A percentile compares a stretch with the other conserved stretches of the same genome.
Conservation (phyloP, 2,797 vertebrate species). For the Streptopelia turtur region DNA sequence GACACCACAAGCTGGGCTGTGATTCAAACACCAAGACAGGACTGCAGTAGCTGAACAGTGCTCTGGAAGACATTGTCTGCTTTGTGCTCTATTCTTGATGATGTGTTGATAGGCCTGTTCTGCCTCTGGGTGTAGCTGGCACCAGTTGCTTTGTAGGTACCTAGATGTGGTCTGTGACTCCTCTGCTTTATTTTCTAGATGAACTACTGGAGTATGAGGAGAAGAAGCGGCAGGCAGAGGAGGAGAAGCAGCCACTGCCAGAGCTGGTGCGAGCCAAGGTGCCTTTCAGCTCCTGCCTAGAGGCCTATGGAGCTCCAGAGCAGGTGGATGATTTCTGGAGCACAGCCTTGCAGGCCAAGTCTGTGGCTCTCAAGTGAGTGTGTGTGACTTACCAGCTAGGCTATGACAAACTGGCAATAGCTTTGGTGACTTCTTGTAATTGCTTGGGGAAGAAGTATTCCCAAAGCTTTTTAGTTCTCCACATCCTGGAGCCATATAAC, state of each 20-base stretch:
- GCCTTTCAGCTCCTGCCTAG: conserved; percentile 95
- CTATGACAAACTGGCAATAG: neutral
- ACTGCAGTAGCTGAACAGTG: neutral
- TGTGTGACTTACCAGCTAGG: neutral
- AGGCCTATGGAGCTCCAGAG: conserved; percentile 95
- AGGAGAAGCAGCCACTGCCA: conserved; percentile 84
- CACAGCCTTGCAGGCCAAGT: conserved; percentile 96
- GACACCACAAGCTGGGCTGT: neutral
- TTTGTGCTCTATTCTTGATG: neutral
- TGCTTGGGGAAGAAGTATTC: neutral
- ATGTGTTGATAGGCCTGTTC: neutral
- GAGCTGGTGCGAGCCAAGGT: conserved; percentile 92
- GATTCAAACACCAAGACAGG: neutral
- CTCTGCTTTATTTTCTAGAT: conserved; percentile 74
- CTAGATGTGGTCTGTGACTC: neutral
- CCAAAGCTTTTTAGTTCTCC: neutral
- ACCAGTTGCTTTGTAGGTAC: neutral
- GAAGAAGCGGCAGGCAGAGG: conserved; percentile 89
- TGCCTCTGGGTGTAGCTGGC: neutral
- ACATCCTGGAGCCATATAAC: neutral
- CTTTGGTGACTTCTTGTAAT: neutral
- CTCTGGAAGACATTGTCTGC: neutral
- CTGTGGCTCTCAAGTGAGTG: conserved; percentile 95
- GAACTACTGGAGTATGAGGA: conserved; percentile 94
- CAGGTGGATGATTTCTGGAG: conserved; percentile 99